Conservation (phyloP, 2,797 vertebrate genomes). For the Ficedula albicollis region DNA sequence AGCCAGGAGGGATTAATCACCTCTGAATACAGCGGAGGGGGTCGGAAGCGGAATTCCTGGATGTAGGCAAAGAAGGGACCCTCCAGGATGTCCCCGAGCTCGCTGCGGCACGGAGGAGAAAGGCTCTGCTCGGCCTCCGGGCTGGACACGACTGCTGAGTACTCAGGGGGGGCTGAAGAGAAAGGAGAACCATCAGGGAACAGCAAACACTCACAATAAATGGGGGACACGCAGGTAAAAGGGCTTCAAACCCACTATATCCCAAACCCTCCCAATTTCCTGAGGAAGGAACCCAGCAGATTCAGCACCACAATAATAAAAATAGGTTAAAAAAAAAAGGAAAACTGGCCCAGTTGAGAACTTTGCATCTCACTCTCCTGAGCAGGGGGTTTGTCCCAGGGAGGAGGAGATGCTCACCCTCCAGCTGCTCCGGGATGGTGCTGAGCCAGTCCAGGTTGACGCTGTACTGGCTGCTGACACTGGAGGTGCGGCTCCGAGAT, state of each 20-base stretch:
- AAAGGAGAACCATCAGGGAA: background rate
- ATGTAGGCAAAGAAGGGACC: constrained; percentile 89
- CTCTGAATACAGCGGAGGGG: constrained; percentile 93
- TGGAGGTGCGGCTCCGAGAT: constrained; percentile 92
- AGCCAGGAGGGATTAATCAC: constrained; percentile 66
- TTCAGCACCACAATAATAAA: background rate
- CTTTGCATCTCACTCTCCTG: accelerated
- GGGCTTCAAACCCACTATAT: background rate
- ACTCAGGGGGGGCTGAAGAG: constrained; percentile 90
- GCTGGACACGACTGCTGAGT: constrained; percentile 85
- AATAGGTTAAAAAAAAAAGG: background rate
- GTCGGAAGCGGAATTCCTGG: constrained; percentile 92
- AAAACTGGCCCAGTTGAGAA: background rate
- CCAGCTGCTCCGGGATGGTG: constrained; percentile 84
- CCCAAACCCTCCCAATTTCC: background rate
- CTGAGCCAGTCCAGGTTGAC: constrained; percentile 89
- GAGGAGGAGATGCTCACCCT: constrained; percentile 81
- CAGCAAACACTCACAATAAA: background rate
- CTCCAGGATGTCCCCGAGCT: constrained; percentile 78
- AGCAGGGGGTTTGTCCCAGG: background rate
- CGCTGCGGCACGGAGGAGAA: constrained; percentile 65
- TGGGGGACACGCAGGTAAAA: background rate
- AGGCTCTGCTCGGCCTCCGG: constrained; percentile 72
- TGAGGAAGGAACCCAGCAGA: background rate
- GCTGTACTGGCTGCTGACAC: constrained; percentile 91